Percentiles rank a stretch among this genome's conserved stretches.
These are phyloP conservation scores for Eremobia ochroleuca DNA, from an alignment of 2,888 invertebrate genomes.

Conservation along the genomic window DNA sequence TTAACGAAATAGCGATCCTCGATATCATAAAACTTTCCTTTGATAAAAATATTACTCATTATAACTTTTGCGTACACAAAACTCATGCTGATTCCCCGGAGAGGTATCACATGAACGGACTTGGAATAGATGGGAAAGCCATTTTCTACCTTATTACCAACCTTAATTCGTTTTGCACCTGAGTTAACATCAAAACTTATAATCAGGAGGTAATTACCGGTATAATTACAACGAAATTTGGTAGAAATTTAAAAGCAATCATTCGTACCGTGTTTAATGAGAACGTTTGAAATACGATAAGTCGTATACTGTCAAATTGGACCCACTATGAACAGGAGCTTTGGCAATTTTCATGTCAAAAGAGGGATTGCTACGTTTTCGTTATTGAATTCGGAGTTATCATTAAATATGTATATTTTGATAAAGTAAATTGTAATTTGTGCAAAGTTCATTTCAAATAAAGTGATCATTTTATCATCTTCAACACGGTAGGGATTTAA, in stretches of 20 bases:
- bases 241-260: constrained; percentile 55
- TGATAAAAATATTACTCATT: constrained; percentile 78
- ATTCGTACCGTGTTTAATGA: constrained; percentile 51
- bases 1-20: constrained; percentile 70
- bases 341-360: constrained; percentile 67
- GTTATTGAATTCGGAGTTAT: constrained; percentile 60
- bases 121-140: constrained; percentile 72
- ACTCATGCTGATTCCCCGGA: constrained; percentile 62
- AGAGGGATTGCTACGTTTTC: constrained; percentile 63
- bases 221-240: constrained; percentile 71
- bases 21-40: constrained; percentile 75
- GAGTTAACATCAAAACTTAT: constrained; percentile 80
- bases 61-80: constrained; percentile 72
- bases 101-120: constrained; percentile 68
- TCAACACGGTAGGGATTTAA: constrained; percentile 32
- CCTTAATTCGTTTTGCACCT: constrained; percentile 81
- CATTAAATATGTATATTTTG: constrained; percentile 59
- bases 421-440: constrained; percentile 57
- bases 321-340: constrained; percentile 57
- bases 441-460: constrained; percentile 54
- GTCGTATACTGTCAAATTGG: constrained; percentile 60
- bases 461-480: constrained; percentile 47
- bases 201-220: constrained; percentile 77
- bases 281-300: constrained; percentile 60
- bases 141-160: constrained; percentile 75